A percentile compares a stretch with the other conserved stretches of the same genome.
Evolutionary conservation across 2,888 invertebrate species (phyloP).

Genomic region (Euphydryas editha): DNA sequence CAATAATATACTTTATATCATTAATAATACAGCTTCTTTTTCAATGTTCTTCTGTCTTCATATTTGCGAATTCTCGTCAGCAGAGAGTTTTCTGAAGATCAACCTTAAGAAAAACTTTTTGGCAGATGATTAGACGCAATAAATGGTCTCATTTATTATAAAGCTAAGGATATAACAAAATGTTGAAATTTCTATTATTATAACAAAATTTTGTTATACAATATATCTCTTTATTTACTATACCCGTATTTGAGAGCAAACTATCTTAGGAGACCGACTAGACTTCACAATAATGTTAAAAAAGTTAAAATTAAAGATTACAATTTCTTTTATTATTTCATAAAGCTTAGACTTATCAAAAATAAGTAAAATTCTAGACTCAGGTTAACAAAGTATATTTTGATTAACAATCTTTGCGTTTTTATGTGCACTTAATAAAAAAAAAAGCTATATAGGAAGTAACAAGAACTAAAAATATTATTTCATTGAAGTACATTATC

Average conservation of each 20-base stretch:
- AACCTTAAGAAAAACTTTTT: slow-evolving; percentile 26
- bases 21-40: not conserved
- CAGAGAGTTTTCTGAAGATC: slow-evolving; percentile 18
- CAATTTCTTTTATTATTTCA: no score
- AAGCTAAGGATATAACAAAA: not conserved
- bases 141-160: slow-evolving; percentile 9
- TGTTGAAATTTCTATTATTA: not conserved
- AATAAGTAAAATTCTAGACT: no score
- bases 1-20: slow-evolving; percentile 16
- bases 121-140: slow-evolving; percentile 31
- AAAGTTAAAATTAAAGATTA: no score
- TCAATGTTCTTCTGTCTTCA: not conserved
- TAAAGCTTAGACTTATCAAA: no score
- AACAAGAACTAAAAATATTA: no score
- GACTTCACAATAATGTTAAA: not conserved
- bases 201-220: not conserved
- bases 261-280: no score
- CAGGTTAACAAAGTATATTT: no score
- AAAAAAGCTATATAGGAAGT: no score
- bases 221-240: not conserved
- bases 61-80: not conserved
- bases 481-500: slow-evolving; percentile 22
- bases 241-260: not conserved
- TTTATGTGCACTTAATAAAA: not conserved
- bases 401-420: no score